Percentiles rank a stretch among this genome's conserved stretches.
These are phyloP conservation scores for Drosophila nikananu DNA, from an alignment of 1,140 invertebrate genomes.

Conservation along the genomic window DNA sequence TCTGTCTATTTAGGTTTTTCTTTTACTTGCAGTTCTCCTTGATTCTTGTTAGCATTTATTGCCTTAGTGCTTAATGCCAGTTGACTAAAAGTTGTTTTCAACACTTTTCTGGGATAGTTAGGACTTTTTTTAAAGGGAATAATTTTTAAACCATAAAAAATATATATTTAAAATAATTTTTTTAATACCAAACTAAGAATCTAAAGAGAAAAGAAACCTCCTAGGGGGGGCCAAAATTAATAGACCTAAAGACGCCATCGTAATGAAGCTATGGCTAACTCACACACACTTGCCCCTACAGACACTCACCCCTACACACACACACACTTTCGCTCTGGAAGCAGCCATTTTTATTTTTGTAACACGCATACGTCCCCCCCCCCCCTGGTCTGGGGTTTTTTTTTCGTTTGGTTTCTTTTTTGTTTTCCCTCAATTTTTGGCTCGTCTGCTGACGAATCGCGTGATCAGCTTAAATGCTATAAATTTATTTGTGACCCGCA, in stretches of 20 bases:
- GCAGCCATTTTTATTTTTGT: slow-evolving; percentile 72
- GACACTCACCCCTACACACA: not conserved
- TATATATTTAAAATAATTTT: too few relatives aligned
- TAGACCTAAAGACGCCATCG: slow-evolving; percentile 62
- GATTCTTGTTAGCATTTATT: slow-evolving; percentile 17
- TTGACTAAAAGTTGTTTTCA: not conserved
- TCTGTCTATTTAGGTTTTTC: slow-evolving; percentile 11
- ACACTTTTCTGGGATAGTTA: not conserved
- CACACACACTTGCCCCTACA: slow-evolving; percentile 1
- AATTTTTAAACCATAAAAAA: not conserved
- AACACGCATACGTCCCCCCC: slow-evolving; percentile 78
- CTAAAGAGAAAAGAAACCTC: slow-evolving; percentile 12
- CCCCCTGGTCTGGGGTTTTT: slow-evolving; percentile 14
- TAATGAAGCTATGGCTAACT: slow-evolving; percentile 69
- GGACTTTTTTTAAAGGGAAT: not conserved
- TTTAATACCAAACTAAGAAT: slow-evolving; percentile 21
- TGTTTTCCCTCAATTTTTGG: not conserved
- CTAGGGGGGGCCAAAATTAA: slow-evolving; percentile 23
- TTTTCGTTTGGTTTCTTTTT: not conserved
- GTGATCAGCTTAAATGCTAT: slow-evolving; percentile 78
- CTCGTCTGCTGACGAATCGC: slow-evolving; percentile 51
- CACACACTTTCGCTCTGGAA: not conserved
- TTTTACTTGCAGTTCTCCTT: not conserved
- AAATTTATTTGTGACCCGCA: slow-evolving; percentile 71
- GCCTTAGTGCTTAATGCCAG: slow-evolving; percentile 5